Base-by-base conservation (phyloP, 2,113 vertebrate genomes). In the Cheirogaleus medius region DNA sequence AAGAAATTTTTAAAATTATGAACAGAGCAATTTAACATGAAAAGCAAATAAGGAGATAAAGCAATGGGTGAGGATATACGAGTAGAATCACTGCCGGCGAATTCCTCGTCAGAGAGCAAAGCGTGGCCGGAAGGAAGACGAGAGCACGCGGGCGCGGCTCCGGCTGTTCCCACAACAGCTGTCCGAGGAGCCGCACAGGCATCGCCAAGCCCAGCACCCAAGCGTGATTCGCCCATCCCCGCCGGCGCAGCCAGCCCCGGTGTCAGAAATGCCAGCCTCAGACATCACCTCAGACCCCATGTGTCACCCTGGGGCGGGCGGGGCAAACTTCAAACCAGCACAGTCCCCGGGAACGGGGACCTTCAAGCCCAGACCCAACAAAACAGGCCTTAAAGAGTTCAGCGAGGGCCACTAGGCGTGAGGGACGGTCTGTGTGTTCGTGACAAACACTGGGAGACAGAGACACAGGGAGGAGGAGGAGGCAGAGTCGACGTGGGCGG, bases 381-480 rank as follows among this genome's bases (percentile, higher is more conserved):
- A 12, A 15, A 14, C 23, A 34, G 54, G 8, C 21, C 44, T 1
- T 12, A 8, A 25, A 56, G 8, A 13, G 15, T 69, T 17, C 0
- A 4, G 32, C 7, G 18, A 37, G 25, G 13, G 39, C 17, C 47
- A 8, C 25, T 2, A 44, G n/a, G 10, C 0, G 1, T 7, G 8
- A 42, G 86, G 27, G 25, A 25, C 47, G 25, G 21, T 3, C 47
- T 47, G 47, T 47, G 44, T 47, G 44, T 47, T 47, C 29, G 6
- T 0, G 7, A 39, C 21, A 37, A 23, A 52, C 17, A 6, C 25
- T 15, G 18, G 14, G n/a, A 44, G 17, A 32, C 7, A 5, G 18
- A 18, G 12, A n/a, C 15, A 60, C 23, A 25, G 21, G 58, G 58
- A 27, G 6, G 27, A 39, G 14, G 23, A 37, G 5, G 42, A 37